Evolutionary conservation across 2,797 vertebrate species (phyloP).

Genomic region (Tolypeutes matacus): DNA sequence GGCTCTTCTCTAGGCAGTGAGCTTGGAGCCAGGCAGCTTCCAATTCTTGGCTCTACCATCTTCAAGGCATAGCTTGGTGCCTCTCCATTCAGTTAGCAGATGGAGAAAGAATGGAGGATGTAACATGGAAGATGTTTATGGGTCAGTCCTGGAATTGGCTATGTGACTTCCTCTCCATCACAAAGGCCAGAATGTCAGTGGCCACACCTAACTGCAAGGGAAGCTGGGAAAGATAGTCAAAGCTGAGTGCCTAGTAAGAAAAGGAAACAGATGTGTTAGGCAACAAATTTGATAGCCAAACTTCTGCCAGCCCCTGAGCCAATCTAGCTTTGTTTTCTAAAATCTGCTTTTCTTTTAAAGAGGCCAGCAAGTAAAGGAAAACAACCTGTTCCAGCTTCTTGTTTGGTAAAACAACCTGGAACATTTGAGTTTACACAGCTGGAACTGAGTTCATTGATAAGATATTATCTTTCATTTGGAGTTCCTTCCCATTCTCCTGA

Average conservation of each 20-base stretch:
- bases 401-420: not conserved
- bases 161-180: not conserved
- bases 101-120: not conserved
- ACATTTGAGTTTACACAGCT: not conserved
- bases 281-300: not conserved
- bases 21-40: not conserved
- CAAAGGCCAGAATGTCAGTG: not conserved
- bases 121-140: not conserved
- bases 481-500: not conserved
- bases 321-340: not conserved
- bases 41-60: not conserved
- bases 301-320: not conserved
- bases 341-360: slow-evolving; percentile 9
- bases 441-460: not conserved
- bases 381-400: not conserved
- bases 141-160: not conserved
- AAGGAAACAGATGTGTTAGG: not conserved
- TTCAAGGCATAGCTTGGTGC: not conserved
- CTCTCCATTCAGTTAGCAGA: not conserved
- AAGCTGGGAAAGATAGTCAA: not conserved
- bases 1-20: not conserved
- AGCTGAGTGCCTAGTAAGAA: not conserved
- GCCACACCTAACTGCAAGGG: not conserved
- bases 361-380: not conserved
- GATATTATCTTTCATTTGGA: not conserved